phyloP scores from a whole-genome alignment of 2,113 vertebrate species.

The Hucho hucho region DNA sequence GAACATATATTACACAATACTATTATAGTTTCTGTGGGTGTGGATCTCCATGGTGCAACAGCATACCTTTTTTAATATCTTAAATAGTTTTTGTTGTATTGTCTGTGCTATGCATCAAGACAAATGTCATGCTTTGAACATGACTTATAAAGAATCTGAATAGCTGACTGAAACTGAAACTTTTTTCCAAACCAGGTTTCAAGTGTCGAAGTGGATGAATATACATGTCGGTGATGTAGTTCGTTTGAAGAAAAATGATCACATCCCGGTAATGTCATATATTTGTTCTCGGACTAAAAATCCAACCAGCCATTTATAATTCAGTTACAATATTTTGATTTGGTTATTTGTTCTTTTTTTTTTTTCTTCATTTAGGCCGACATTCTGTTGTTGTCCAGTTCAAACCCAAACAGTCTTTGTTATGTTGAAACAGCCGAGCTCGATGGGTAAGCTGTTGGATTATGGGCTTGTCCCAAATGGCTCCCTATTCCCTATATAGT shows the following conservation, averaged over 20 bases:
- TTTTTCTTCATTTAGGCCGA: conserved; percentile 79
- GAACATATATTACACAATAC: no score
- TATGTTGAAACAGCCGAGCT: conserved; percentile 95
- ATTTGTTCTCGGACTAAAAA: conserved; percentile 10
- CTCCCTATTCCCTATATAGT: no score
- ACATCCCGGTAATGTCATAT: conserved; percentile 83
- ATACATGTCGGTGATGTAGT: conserved; percentile 91
- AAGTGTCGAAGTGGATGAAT: conserved; percentile 84
- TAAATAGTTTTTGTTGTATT: no score
- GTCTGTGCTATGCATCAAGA: no score
- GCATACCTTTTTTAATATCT: no score
- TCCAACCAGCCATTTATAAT: neutral
- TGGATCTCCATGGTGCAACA: no score
- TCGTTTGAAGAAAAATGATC: conserved; percentile 89
- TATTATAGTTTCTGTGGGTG: no score
- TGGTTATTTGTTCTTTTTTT: neutral
- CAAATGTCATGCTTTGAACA: no score
- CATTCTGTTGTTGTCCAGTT: conserved; percentile 86
- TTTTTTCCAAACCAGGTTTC: conserved; percentile 61
- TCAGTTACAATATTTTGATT: neutral
- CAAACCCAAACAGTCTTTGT: conserved; percentile 92
- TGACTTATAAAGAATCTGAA: no score
- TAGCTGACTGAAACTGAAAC: neutral
- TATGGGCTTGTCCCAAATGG: no score
- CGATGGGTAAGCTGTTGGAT: conserved; percentile 85